These are phyloP conservation scores for Hafferia zeledoni DNA, from an alignment of 2,797 vertebrate genomes.

Conservation along the genomic window DNA sequence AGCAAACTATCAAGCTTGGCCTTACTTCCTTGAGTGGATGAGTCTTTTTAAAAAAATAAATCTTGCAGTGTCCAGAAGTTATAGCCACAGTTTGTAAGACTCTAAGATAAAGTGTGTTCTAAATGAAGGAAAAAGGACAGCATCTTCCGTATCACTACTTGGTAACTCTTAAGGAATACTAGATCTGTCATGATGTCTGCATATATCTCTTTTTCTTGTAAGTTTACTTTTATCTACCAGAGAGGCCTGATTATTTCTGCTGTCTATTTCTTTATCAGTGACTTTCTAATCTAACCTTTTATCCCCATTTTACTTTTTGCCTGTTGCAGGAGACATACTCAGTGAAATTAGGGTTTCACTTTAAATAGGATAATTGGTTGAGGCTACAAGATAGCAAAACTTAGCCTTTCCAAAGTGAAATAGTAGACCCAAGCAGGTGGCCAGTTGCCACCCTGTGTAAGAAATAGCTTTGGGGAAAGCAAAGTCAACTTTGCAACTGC, in stretches of 20 bases:
- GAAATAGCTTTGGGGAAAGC: background rate
- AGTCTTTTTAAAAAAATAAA: background rate
- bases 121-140: background rate
- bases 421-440: background rate
- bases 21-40: background rate
- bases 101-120: background rate
- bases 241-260: background rate
- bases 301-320: background rate
- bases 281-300: background rate
- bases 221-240: background rate
- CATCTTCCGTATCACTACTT: background rate
- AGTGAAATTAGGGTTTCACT: background rate
- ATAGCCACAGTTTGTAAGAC: background rate
- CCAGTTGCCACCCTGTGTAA: background rate
- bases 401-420: background rate
- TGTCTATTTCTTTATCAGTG: background rate
- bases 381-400: background rate
- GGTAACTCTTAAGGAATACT: background rate
- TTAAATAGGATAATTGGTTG: background rate
- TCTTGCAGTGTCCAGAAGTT: background rate
- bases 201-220: background rate
- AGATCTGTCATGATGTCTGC: background rate
- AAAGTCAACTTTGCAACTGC: background rate
- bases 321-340: background rate
- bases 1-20: background rate